These are phyloP conservation scores for Salminus brasiliensis DNA, from an alignment of 2,113 vertebrate species.

Conservation along the genomic window DNA sequence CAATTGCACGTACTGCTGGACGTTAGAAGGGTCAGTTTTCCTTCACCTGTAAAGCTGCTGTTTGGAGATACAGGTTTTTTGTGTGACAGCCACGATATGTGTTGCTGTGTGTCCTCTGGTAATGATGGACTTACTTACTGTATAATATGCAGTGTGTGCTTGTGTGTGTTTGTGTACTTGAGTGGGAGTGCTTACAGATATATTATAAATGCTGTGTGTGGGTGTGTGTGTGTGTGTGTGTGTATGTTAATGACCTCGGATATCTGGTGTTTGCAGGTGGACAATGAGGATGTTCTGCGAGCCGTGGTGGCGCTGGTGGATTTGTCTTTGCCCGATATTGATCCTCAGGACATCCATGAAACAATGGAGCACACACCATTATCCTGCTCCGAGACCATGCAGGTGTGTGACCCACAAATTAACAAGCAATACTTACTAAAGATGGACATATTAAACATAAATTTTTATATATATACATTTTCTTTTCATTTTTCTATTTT, in stretches of 20 bases:
- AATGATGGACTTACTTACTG: too few species aligned
- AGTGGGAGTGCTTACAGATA: background rate
- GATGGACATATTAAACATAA: too few species aligned
- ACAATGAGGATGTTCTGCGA: slow-evolving; percentile 48
- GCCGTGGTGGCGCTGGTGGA: slow-evolving; percentile 50
- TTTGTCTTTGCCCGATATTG: slow-evolving; percentile 45
- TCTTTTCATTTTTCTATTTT: too few species aligned
- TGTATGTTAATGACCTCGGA: background rate
- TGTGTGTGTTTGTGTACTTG: background rate
- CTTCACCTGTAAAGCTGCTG: too few species aligned
- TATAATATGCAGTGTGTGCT: background rate
- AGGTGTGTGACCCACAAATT: slow-evolving; percentile 18
- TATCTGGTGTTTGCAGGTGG: slow-evolving; percentile 29
- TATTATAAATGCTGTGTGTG: background rate
- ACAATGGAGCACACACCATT: slow-evolving; percentile 47
- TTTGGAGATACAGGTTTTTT: too few species aligned
- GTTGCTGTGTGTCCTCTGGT: too few species aligned
- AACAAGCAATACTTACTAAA: too few species aligned
- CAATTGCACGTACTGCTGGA: too few species aligned
- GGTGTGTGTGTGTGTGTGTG: background rate
- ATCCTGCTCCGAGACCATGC: slow-evolving; percentile 42
- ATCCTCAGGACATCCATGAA: slow-evolving; percentile 30
- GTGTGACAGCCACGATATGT: too few species aligned
- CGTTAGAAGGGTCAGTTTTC: too few species aligned
- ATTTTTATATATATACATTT: too few species aligned